Evolutionary conservation across 2,797 vertebrate species (phyloP).

Genomic region (Bovichtus variegatus): DNA sequence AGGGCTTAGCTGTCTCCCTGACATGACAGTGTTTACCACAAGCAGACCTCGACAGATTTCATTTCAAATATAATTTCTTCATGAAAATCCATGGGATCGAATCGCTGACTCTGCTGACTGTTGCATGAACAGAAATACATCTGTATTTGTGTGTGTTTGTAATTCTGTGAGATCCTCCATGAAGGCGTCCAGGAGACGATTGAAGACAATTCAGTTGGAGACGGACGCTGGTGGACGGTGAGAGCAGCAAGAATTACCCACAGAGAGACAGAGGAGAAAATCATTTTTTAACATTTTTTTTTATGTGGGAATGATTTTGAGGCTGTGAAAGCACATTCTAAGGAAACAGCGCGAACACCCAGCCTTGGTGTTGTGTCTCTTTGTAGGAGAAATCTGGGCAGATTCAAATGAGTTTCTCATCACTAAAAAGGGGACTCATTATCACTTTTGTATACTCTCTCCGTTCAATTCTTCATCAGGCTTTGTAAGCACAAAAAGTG

Average conservation of each 20-base stretch:
- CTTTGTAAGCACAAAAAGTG: conserved; percentile 83
- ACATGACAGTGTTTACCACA: conserved; percentile 76
- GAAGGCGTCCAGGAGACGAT: conserved; percentile 63
- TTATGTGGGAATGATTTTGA: conserved; percentile 48
- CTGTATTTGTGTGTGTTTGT: conserved; percentile 49
- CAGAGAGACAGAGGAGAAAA: conserved; percentile 53
- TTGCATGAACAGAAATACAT: conserved; percentile 59
- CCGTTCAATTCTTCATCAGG: conserved; percentile 73
- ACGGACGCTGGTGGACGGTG: conserved; percentile 54
- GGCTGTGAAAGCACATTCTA: conserved; percentile 81
- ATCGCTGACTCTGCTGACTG: conserved; percentile 56
- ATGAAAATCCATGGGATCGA: conserved; percentile 61
- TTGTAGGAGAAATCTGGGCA: conserved; percentile 81
- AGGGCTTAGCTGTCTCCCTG: conserved; percentile 77
- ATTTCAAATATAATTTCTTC: conserved; percentile 76
- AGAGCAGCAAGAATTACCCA: conserved; percentile 64
- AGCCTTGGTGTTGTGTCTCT: conserved; percentile 67
- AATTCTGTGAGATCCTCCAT: conserved; percentile 70
- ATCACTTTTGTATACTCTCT: conserved; percentile 81
- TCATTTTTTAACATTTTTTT: conserved; percentile 39
- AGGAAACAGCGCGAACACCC: conserved; percentile 70
- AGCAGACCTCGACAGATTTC: conserved; percentile 76
- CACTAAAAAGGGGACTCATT: conserved; percentile 81
- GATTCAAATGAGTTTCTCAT: conserved; percentile 82
- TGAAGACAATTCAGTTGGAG: conserved; percentile 78